Percentiles rank a stretch among this genome's conserved stretches.
Evolutionary conservation across 2,113 vertebrate genomes (phyloP).

Genomic region (Columba livia): DNA sequence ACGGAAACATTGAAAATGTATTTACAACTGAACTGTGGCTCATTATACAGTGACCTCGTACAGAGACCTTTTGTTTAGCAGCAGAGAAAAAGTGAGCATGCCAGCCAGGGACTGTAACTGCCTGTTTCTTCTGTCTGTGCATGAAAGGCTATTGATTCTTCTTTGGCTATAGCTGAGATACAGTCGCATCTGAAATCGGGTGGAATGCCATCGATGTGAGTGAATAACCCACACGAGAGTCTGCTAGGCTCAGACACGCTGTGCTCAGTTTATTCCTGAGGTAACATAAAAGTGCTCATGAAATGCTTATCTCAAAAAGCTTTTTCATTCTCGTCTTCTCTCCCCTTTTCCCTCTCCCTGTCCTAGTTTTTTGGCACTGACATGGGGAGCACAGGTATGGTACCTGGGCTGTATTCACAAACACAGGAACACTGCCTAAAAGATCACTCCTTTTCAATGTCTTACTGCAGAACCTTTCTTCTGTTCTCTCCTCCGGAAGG

Average conservation of each 20-base stretch:
- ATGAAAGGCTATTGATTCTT: conserved; percentile 66
- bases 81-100: conserved; percentile 67
- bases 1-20: conserved; percentile 77
- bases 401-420: not conserved
- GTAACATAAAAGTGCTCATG: not conserved
- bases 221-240: not conserved
- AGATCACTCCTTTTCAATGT: not conserved
- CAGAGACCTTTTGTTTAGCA: conserved; percentile 82
- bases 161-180: conserved; percentile 45
- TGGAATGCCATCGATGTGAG: not conserved
- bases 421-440: not conserved
- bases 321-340: not conserved
- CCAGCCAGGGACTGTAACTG: conserved; percentile 69
- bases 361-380: not conserved
- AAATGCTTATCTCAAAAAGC: not conserved
- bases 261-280: not conserved
- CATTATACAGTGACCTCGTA: conserved; percentile 76
- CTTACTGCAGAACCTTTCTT: not conserved
- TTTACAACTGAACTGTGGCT: conserved; percentile 78
- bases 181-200: not conserved
- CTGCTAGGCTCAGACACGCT: not conserved
- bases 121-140: conserved; percentile 56
- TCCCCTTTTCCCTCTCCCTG: not conserved
- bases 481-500: not conserved
- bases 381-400: not conserved